phyloP scores from a whole-genome alignment of 2,113 vertebrate species.

The Apteryx mantelli region DNA sequence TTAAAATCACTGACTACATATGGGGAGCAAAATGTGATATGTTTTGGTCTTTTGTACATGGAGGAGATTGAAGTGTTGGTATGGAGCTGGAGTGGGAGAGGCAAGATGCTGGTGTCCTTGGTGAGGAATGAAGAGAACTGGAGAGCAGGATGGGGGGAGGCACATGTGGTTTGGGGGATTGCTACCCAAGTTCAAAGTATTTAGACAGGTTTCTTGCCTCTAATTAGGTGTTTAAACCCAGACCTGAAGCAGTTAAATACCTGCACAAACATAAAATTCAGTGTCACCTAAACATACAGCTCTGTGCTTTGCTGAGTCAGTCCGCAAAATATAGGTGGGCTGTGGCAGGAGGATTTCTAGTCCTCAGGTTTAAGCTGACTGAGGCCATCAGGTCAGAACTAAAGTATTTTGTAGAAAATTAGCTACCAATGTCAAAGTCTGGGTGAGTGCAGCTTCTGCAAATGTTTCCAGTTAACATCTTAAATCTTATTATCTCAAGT shows the following conservation, averaged over 20 bases:
- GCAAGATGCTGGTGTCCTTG: neutral
- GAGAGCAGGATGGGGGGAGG: neutral
- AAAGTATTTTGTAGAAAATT: neutral
- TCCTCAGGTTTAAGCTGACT: neutral
- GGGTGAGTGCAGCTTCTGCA: neutral
- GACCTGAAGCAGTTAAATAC: neutral
- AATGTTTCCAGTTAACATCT: neutral
- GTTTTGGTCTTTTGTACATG: neutral
- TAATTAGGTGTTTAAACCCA: neutral
- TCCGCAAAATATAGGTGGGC: neutral
- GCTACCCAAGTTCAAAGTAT: neutral
- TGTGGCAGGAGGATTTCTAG: neutral
- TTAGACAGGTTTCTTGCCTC: neutral
- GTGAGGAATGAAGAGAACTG: neutral
- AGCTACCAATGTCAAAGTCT: neutral
- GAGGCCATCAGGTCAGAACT: neutral
- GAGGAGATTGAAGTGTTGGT: neutral
- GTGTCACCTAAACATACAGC: neutral
- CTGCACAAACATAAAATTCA: neutral
- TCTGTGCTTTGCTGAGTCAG: neutral
- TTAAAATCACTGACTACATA: neutral
- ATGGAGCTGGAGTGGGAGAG: neutral
- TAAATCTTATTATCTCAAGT: constrained; percentile 54
- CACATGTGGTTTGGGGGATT: neutral
- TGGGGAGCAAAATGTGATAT: neutral